Conservation (phyloP, 1,140 invertebrate genomes). For the honey bee (Apis mellifera) region Amel_HAv3.1 CM009943.2:2936001-2936500, state of each 20-base stretch:
- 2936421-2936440: background rate
- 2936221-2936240: constrained; percentile 32
- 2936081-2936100: constrained; percentile 14
- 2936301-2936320: constrained; percentile 11
- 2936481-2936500: constrained; percentile 28
- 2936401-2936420: no score
- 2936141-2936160: constrained; percentile 48
- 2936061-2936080: constrained; percentile 47
- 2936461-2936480: no score
- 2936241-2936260: constrained; percentile 35
- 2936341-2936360: no score
- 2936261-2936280: background rate
- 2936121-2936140: constrained; percentile 56
- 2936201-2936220: constrained; percentile 44
- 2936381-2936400: no score
- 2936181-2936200: constrained; percentile 43
- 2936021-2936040: constrained; percentile 18
- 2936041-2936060: constrained; percentile 36
- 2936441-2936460: no score
- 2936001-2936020: background rate
- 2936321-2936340: no score
- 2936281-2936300: background rate
- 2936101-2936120: constrained; percentile 27
- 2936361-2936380: no score
- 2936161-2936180: constrained; percentile 48